phyloP scores from a whole-genome alignment of 2,797 vertebrate species.

The Dromococcyx pavoninus region DNA sequence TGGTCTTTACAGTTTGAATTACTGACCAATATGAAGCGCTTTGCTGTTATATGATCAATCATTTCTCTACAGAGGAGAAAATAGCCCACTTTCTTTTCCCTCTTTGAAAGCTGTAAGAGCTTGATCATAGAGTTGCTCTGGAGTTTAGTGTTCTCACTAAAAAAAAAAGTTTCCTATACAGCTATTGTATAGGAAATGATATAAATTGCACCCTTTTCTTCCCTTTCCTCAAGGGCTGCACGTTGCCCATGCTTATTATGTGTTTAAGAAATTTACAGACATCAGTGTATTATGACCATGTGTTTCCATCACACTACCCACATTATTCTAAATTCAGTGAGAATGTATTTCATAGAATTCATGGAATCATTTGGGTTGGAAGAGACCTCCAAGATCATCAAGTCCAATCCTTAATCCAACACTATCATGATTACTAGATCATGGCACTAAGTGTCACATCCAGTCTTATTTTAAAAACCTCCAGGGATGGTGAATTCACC shows the following conservation, averaged over 20 bases:
- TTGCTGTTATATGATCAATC: rapidly evolving
- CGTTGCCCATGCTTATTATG: background rate
- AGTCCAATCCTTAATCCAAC: too few relatives aligned
- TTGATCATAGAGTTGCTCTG: background rate
- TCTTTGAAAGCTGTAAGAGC: background rate
- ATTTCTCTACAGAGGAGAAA: background rate
- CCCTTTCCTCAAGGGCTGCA: background rate
- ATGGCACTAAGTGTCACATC: too few relatives aligned
- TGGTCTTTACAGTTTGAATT: background rate
- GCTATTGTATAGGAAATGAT: background rate
- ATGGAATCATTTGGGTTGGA: too few relatives aligned
- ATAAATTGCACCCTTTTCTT: background rate
- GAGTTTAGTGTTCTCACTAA: background rate
- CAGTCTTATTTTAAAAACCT: too few relatives aligned
- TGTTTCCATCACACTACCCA: background rate
- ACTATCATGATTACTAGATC: too few relatives aligned
- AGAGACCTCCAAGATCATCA: too few relatives aligned
- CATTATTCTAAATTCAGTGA: background rate
- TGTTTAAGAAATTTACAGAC: background rate
- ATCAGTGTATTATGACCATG: background rate
- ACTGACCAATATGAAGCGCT: background rate
- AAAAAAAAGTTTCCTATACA: too few relatives aligned
- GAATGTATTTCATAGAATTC: background rate
- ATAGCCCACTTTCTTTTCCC: background rate
- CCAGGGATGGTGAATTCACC: too few relatives aligned